These are phyloP conservation scores for Pachyseris speciosa DNA, from an alignment of 64 coral and sea anemone species.

Conservation along the genomic window DNA sequence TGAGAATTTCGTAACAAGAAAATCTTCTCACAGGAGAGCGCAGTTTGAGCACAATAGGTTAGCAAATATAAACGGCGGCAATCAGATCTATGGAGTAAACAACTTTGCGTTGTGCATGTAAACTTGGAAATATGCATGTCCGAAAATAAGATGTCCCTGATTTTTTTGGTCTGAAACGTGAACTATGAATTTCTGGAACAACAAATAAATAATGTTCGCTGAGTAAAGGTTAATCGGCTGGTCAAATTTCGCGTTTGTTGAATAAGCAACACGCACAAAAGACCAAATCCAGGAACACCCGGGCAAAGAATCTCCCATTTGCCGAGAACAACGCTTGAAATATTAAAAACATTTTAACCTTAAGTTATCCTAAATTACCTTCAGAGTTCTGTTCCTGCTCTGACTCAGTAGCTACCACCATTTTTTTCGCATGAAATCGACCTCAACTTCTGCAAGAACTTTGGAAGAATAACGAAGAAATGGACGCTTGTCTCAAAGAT, in stretches of 20 bases:
- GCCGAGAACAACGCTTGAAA: background rate
- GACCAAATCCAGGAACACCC: background rate
- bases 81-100: background rate
- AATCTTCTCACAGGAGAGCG: background rate
- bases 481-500: background rate
- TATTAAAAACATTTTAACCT: constrained; percentile 32
- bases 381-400: constrained; percentile 78
- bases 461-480: background rate
- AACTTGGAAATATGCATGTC: background rate
- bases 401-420: constrained; percentile 56
- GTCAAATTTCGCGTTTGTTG: background rate
- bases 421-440: background rate
- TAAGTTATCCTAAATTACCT: constrained; percentile 58
- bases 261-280: background rate
- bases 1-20: background rate
- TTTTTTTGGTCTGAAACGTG: background rate
- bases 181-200: background rate
- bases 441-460: background rate
- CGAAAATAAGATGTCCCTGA: background rate
- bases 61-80: background rate
- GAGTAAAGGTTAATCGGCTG: background rate
- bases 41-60: background rate
- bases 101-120: background rate
- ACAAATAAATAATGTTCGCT: background rate
- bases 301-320: background rate